These are phyloP conservation scores for Slavum lentiscoides DNA, from an alignment of 2,888 invertebrate species.

Conservation along the genomic window DNA sequence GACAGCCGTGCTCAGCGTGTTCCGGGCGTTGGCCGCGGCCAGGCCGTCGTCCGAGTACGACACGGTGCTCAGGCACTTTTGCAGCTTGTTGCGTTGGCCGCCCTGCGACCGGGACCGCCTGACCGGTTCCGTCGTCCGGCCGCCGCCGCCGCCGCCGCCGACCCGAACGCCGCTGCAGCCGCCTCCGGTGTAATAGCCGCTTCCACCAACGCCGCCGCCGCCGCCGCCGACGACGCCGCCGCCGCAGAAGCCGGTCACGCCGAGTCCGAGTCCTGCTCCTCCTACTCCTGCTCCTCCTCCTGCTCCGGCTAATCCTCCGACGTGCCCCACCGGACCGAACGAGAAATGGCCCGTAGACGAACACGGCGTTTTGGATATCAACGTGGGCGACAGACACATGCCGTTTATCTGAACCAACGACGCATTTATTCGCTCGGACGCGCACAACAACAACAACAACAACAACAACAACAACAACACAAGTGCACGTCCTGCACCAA, in stretches of 20 bases:
- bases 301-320: neutral
- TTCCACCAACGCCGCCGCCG: neutral
- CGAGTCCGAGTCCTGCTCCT: neutral
- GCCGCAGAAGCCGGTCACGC: neutral
- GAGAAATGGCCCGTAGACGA: slow-evolving; percentile 40
- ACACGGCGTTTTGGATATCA: slow-evolving; percentile 56
- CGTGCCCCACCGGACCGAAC: slow-evolving; percentile 44
- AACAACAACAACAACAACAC: neutral
- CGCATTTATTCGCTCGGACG: slow-evolving; percentile 46
- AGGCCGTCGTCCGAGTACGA: slow-evolving; percentile 72
- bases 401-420: slow-evolving; percentile 71
- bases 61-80: slow-evolving; percentile 88
- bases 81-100: slow-evolving; percentile 79
- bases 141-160: slow-evolving; percentile 53
- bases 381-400: slow-evolving; percentile 72
- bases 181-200: slow-evolving; percentile 45
- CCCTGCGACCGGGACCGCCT: slow-evolving; percentile 92
- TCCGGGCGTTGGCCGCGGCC: slow-evolving; percentile 59
- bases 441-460: slow-evolving; percentile 27
- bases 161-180: slow-evolving; percentile 58
- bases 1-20: slow-evolving; percentile 60
- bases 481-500: too few relatives aligned
- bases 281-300: neutral
- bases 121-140: slow-evolving; percentile 65
- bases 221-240: neutral